phyloP scores from a whole-genome alignment of 2,888 invertebrate species.

The Erebia epiphron region DNA sequence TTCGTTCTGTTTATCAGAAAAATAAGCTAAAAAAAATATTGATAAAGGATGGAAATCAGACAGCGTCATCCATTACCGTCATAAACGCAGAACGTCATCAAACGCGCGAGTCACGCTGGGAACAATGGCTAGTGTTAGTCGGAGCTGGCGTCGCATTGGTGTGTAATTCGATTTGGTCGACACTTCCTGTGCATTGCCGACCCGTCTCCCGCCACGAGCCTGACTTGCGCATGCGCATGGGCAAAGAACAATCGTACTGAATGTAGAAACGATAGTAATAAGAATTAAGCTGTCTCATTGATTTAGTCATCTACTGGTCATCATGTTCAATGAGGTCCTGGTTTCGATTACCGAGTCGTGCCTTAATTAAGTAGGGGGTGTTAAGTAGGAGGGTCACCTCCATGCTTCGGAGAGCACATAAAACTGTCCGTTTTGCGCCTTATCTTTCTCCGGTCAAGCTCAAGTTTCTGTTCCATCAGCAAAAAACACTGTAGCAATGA shows the following conservation, averaged over 20 bases:
- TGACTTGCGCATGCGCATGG: constrained; percentile 54
- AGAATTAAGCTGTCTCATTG: too few relatives aligned
- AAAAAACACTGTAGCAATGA: too few relatives aligned
- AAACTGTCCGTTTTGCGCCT: too few relatives aligned
- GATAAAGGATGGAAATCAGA: constrained; percentile 5
- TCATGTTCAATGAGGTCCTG: too few relatives aligned
- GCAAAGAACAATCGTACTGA: constrained; percentile 37
- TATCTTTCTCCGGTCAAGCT: too few relatives aligned
- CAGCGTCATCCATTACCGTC: constrained; percentile 14
- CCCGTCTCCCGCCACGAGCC: constrained; percentile 60
- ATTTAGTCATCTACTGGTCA: too few relatives aligned
- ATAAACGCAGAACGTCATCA: constrained; percentile 24
- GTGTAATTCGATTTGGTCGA: constrained; percentile 74
- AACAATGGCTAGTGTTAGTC: constrained; percentile 70
- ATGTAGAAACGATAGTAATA: neutral
- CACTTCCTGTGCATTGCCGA: constrained; percentile 79
- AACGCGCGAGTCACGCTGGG: constrained; percentile 47
- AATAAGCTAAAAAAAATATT: neutral
- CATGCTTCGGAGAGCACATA: too few relatives aligned
- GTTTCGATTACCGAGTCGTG: neutral
- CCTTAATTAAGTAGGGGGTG: too few relatives aligned
- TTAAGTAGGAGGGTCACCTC: too few relatives aligned
- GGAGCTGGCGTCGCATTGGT: constrained; percentile 45
- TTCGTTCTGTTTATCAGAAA: too few relatives aligned
- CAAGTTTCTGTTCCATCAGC: too few relatives aligned